These are phyloP conservation scores for Bathynomus jamesi DNA, from an alignment of 1,140 invertebrate species.

Conservation along the genomic window DNA sequence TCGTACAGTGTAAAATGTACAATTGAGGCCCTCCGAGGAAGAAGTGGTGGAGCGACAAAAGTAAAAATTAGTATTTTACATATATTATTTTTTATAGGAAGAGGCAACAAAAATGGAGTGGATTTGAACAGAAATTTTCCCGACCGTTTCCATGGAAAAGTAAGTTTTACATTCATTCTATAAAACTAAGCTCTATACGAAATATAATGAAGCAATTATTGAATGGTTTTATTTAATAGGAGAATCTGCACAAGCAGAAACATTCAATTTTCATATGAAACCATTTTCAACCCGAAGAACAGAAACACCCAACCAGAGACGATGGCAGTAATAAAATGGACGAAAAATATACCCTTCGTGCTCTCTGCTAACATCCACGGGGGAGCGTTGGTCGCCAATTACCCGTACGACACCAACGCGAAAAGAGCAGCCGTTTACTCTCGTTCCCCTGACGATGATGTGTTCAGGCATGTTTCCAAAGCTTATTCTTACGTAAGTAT, in stretches of 20 bases:
- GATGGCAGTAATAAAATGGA: conserved; percentile 66
- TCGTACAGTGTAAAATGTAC: too few relatives aligned
- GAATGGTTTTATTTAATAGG: too few relatives aligned
- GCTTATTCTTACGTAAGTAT: conserved; percentile 67
- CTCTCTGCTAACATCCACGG: conserved; percentile 81
- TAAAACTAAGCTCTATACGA: too few relatives aligned
- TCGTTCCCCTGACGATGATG: conserved; percentile 67
- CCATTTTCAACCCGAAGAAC: too few relatives aligned
- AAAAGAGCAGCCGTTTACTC: conserved; percentile 41
- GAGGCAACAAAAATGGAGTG: conserved; percentile 69
- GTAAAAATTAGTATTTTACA: too few relatives aligned
- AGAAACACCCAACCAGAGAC: conserved; percentile 82
- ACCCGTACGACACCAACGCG: conserved; percentile 68
- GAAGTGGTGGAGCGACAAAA: too few relatives aligned
- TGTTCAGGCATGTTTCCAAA: conserved; percentile 74
- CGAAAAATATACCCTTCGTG: conserved; percentile 75
- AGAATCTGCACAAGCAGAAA: too few relatives aligned
- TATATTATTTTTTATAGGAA: too few relatives aligned
- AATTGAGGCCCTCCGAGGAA: too few relatives aligned
- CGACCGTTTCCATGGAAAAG: conserved; percentile 77
- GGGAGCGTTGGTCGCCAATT: conserved; percentile 82
- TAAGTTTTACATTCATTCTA: too few relatives aligned
- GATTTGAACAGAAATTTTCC: conserved; percentile 98
- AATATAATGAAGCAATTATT: too few relatives aligned
- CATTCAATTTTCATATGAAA: too few relatives aligned